Conservation (phyloP, 2,113 vertebrate genomes). For the Prietella phreatophila region DNA sequence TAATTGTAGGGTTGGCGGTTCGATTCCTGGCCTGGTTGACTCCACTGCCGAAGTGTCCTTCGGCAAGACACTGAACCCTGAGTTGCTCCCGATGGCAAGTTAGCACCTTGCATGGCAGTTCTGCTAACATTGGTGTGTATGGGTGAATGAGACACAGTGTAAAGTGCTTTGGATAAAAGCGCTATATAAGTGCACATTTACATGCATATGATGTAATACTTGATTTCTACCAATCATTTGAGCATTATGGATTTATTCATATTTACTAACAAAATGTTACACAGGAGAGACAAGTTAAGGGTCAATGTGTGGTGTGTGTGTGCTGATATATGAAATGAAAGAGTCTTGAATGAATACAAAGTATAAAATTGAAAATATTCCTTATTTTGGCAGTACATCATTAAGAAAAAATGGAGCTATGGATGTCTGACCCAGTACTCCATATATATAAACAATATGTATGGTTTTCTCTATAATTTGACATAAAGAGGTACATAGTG, state of each 20-base stretch:
- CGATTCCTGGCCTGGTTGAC: no score
- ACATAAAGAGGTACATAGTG: neutral
- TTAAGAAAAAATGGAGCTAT: neutral
- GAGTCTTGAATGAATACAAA: neutral
- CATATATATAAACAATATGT: neutral
- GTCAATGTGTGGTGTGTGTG: neutral
- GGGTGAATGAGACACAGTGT: no score
- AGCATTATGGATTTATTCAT: neutral
- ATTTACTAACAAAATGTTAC: neutral
- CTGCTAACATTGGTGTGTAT: no score
- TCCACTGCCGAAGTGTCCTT: no score
- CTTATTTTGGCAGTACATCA: neutral
- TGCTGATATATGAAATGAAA: neutral
- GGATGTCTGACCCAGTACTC: neutral
- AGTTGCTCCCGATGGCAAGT: no score
- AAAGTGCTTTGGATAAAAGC: no score
- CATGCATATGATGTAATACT: no score
- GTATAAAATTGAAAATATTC: neutral
- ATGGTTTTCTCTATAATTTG: neutral
- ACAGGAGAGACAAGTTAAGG: neutral
- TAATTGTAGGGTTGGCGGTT: no score
- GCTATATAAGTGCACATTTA: no score
- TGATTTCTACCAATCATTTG: neutral
- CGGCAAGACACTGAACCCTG: no score
- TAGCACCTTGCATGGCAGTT: no score